These are phyloP conservation scores for Macrotis lagotis DNA, from an alignment of 2,113 vertebrate species.

Conservation along the genomic window DNA sequence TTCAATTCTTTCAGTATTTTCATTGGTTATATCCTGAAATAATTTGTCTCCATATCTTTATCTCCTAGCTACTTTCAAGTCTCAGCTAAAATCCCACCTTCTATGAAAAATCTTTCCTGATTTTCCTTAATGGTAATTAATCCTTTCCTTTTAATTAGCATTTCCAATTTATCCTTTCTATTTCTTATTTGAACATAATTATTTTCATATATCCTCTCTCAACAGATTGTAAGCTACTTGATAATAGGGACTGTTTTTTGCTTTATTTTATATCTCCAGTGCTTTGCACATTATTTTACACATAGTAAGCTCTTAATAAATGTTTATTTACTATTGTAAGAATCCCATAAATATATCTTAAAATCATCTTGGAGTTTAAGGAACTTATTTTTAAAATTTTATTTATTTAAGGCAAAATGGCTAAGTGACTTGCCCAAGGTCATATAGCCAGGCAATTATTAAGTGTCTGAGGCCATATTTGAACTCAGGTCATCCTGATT, in stretches of 20 bases:
- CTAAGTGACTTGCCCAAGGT: no score
- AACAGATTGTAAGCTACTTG: neutral
- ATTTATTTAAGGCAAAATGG: no score
- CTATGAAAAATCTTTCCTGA: neutral
- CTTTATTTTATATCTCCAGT: neutral
- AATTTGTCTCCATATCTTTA: neutral
- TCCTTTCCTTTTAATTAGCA: neutral
- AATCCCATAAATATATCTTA: neutral
- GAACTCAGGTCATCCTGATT: no score
- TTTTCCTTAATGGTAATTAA: neutral
- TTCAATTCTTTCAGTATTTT: neutral
- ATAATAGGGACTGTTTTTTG: neutral
- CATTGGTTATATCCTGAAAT: no score
- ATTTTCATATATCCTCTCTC: neutral
- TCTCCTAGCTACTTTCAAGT: neutral
- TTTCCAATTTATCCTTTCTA: neutral
- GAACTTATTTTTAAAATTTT: no score
- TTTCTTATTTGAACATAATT: neutral
- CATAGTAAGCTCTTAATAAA: neutral
- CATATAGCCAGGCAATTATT: no score
- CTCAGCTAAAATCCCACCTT: neutral
- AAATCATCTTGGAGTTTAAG: neutral
- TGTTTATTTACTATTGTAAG: neutral
- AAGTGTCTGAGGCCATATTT: no score
- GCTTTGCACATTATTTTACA: neutral